Conservation (phyloP, 2,797 vertebrate species). For the Peromyscus nudipes region DNA sequence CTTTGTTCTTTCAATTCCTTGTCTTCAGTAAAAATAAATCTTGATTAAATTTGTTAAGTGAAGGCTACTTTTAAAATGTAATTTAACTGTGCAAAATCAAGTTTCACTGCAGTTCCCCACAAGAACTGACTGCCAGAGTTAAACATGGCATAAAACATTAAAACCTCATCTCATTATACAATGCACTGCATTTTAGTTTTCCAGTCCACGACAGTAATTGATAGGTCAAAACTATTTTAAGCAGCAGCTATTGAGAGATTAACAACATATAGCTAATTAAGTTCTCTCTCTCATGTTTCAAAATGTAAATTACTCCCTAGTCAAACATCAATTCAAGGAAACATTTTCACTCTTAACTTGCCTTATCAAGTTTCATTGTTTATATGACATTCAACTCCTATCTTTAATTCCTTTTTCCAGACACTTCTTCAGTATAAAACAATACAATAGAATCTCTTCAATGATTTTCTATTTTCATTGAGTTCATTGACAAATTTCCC, state of each 20-base stretch:
- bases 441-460: not conserved
- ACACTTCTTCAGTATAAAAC: not conserved
- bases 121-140: not conserved
- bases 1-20: constrained; percentile 54
- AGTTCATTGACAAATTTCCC: not conserved
- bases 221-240: not conserved
- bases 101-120: constrained; percentile 6
- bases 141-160: constrained; percentile 42
- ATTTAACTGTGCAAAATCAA: constrained; percentile 59
- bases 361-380: not conserved
- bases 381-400: not conserved
- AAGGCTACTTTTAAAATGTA: constrained; percentile 51
- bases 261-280: constrained; percentile 28
- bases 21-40: constrained; percentile 64
- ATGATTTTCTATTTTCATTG: not conserved
- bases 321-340: not conserved
- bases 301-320: constrained; percentile 25
- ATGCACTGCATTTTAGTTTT: constrained; percentile 22
- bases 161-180: constrained; percentile 46
- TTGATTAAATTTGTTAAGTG: constrained; percentile 50
- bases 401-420: not conserved
- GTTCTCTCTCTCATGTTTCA: constrained; percentile 41
- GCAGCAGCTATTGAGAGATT: constrained; percentile 3
- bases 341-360: not conserved
- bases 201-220: not conserved